Evolutionary conservation across 2,113 vertebrate genomes (phyloP), one percentile per base, ranked within the genome.

Genomic region (Saguinus midas): DNA sequence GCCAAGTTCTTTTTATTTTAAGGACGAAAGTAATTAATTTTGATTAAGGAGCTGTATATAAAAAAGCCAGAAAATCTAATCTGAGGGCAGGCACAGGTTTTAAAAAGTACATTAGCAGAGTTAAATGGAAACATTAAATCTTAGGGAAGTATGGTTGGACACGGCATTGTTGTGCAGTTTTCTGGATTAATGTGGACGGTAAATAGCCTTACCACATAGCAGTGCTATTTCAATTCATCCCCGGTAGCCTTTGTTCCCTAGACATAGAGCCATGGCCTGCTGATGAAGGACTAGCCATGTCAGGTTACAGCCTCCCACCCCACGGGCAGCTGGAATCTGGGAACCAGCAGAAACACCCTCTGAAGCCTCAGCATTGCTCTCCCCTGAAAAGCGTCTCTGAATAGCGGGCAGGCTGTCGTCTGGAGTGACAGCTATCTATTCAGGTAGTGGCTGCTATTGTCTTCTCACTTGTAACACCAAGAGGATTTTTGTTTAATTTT

Each of bases 341-440:
- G 66, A 91, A 40, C 40, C 91, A 43, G 95, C 21, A 94, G 95
- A 96, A 90, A 91, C 45, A 12, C 86, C 58, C 80, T 68, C 93
- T 12, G 11, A 23, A 68, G 73, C 68, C 27, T 40, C 84, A 52
- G 80, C 45, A 2, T 3, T 16, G 78, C 61, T 0, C 17, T 68
- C 14, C 43, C 48, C 95, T 96, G 86, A 72, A 80, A 96, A 95
- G 90, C 73, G 0, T 73, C 35, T 95, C 95, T 93, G 90, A 96
- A 91, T 23, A 93, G 90, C 92, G 64, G n/a, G 92, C 85, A 75
- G 90, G 85, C 94, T 97, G 97, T 96, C 92, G 66, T 93, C 93
- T 85, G 17, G 96, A 98, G 97, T 98, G 98, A 98, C 97, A 98
- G 96, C 97, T 97, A 73, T 98, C 97, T 97, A 89, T 98, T 97